Evolutionary conservation across 2,113 vertebrate species (phyloP).

Genomic region (Cebidichthys violaceus): DNA sequence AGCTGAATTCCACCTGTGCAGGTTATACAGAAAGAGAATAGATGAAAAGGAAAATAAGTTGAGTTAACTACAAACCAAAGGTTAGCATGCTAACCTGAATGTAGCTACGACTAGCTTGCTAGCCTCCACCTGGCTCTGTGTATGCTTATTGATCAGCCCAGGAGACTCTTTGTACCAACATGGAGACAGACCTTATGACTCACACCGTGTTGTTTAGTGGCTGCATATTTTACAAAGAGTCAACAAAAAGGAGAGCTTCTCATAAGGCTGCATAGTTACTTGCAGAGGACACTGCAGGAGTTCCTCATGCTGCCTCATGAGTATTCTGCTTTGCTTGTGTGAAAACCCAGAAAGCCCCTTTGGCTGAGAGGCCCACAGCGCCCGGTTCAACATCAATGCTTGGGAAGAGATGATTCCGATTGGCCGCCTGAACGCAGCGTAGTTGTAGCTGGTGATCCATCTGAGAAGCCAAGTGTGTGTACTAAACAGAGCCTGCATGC

Average conservation of each 20-base stretch:
- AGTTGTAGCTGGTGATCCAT: not conserved
- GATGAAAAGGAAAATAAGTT: not conserved
- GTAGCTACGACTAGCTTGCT: not conserved
- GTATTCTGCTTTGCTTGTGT: constrained; percentile 2
- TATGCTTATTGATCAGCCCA: not conserved
- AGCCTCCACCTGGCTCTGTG: not conserved
- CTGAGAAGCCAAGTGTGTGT: not conserved
- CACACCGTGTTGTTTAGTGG: not conserved
- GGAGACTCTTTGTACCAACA: not conserved
- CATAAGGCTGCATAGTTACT: constrained; percentile 1
- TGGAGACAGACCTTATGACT: not conserved
- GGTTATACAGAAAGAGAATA: not conserved
- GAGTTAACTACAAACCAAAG: too few relatives aligned
- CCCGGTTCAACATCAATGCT: not conserved
- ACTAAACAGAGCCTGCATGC: constrained; percentile 15
- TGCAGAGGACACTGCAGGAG: not conserved
- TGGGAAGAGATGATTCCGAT: constrained; percentile 11
- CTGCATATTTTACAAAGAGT: not conserved
- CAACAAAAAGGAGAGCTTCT: not conserved
- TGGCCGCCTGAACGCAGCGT: not conserved
- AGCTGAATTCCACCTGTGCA: not conserved
- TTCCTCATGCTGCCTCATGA: not conserved
- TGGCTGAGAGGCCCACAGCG: not conserved
- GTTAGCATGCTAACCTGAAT: too few relatives aligned
- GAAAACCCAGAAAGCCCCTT: constrained; percentile 22